Evolutionary conservation across 2,113 vertebrate species (phyloP), one percentile per base, ranked within the genome.

Genomic region (Gymnarchus niloticus): DNA sequence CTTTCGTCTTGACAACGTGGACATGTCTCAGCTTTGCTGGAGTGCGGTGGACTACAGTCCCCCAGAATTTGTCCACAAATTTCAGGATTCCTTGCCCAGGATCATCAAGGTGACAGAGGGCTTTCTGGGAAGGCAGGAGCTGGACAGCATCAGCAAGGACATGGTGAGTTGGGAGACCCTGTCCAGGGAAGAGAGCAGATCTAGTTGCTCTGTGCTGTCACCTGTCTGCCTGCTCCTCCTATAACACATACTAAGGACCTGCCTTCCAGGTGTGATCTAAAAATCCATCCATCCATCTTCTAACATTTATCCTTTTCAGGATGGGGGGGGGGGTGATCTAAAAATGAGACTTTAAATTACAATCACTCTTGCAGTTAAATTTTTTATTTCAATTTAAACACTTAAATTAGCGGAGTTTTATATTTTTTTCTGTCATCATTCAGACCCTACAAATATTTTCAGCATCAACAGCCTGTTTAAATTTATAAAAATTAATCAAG

Each of bases 61-160:
- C 51, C 80, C 49, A 46, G 80, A 81, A 23, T 81, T 49, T 17
- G 48, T 8, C 78, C 48, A 19, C 48, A 81, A 6, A 5, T 81
- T 49, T 51, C 9, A 49, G 12, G 9, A 41, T 49, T 81, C 21
- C 78, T 48, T 81, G 37, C 49, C 49, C 80, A 37, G 23, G 80
- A 52, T 52, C 12, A 2, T 81, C 14, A 81, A 81, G 46, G 49
- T 81, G 80, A 28, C 49, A 51, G 49, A n/a, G 12, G 80, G 80
- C 25, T 81, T 81, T n/a, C 80, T 81, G 80, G 80, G 80, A 19
- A 52, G 52, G 25, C 80, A 81, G 49, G 80, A 52, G 80, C 80
- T 81, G 80, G 80, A 52, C 80, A 81, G 46, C 80, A 81, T 81
- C 12, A 78, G 76, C 44, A 33, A 21, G 76, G 76, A 78, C 44